Evolutionary conservation across 2,797 vertebrate genomes (phyloP).

Genomic region (Labeo calbasu): DNA sequence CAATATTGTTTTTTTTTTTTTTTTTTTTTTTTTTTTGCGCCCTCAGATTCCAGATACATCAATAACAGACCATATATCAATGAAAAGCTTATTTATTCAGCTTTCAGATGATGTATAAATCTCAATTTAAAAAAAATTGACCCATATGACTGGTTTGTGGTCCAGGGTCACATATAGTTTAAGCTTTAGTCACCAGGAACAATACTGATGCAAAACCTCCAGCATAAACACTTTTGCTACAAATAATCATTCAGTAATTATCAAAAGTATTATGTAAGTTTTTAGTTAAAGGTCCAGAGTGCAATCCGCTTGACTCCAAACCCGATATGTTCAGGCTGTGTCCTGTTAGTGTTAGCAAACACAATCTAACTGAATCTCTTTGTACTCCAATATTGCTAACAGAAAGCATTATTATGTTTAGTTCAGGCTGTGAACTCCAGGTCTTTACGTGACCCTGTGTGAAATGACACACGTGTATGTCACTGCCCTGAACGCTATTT

Average conservation of each 20-base stretch:
- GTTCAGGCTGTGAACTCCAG: not conserved
- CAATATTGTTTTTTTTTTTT: too few species aligned
- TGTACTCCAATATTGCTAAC: not conserved
- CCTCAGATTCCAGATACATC: too few species aligned
- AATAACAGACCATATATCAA: too few species aligned
- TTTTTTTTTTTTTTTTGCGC: too few species aligned
- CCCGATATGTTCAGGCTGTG: not conserved
- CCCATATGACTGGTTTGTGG: too few species aligned
- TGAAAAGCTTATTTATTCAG: too few species aligned
- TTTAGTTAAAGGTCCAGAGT: not conserved
- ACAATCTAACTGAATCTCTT: not conserved
- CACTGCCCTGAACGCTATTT: not conserved
- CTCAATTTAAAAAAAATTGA: too few species aligned
- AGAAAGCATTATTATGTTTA: slow-evolving; percentile 27
- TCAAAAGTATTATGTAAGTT: not conserved
- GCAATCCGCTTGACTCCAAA: not conserved
- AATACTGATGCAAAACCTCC: not conserved
- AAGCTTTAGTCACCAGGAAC: not conserved
- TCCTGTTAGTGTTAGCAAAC: not conserved
- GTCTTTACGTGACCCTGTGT: slow-evolving; percentile 8
- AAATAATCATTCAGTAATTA: not conserved
- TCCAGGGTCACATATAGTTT: too few species aligned
- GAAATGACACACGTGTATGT: slow-evolving; percentile 3
- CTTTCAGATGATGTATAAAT: too few species aligned
- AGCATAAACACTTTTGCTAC: not conserved